phyloP scores from a whole-genome alignment of 2,113 vertebrate genomes.

The Hepsetus odoe region DNA sequence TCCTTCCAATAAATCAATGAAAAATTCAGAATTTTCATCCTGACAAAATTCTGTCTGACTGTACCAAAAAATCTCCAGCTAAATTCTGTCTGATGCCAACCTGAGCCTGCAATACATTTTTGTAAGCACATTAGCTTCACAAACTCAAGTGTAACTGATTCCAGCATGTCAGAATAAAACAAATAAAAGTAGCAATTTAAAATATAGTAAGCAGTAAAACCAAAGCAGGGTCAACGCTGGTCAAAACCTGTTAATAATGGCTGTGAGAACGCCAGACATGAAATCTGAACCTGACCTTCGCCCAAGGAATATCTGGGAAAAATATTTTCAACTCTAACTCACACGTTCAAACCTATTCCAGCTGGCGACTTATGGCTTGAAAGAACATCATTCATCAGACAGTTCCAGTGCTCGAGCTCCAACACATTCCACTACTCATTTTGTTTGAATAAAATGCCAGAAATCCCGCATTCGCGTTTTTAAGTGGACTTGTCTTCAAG shows the following conservation, averaged over 20 bases:
- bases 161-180: no score
- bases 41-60: neutral
- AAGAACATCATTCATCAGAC: neutral
- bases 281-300: no score
- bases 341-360: conserved; percentile 2
- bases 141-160: no score
- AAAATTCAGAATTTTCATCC: neutral
- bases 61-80: neutral
- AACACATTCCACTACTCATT: neutral
- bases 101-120: no score
- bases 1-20: no score
- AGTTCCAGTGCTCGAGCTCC: neutral
- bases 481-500: neutral
- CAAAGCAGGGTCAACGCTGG: no score
- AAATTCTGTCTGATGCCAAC: neutral
- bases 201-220: no score
- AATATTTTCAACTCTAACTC: neutral
- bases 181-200: no score
- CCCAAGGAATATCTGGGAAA: no score
- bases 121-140: no score
- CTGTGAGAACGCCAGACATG: no score
- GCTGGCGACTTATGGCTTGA: neutral
- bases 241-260: no score
- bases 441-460: neutral
- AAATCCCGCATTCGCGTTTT: neutral